Percentiles rank a stretch among this genome's conserved stretches.
Conservation (phyloP, 64 coral and sea anemone species). For the Porites australiensis region DNA sequence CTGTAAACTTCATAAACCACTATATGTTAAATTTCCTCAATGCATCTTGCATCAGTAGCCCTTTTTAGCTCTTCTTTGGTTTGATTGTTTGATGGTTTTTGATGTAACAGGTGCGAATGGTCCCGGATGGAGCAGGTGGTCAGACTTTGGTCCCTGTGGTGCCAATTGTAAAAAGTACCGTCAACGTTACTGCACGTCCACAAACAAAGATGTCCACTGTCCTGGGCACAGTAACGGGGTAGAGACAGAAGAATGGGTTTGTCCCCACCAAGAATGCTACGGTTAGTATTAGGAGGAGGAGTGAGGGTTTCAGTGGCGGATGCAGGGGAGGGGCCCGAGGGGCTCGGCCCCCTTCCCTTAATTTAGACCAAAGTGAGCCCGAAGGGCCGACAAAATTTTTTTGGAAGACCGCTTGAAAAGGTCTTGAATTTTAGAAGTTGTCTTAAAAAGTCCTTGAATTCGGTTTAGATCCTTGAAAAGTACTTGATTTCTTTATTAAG, state of each 20-base stretch:
- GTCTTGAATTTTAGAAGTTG: too few species aligned
- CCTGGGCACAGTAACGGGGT: slow-evolving; percentile 60
- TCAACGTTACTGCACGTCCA: slow-evolving; percentile 73
- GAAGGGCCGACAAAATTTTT: too few species aligned
- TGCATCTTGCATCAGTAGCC: too few species aligned
- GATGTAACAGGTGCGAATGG: not conserved
- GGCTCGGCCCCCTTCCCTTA: too few species aligned
- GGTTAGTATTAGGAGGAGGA: slow-evolving; percentile 41
- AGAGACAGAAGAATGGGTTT: slow-evolving; percentile 40
- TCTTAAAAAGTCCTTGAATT: too few species aligned
- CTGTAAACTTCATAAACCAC: too few species aligned
- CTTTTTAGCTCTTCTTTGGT: not conserved
- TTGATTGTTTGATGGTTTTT: not conserved
- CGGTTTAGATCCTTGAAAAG: too few species aligned
- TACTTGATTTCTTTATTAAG: too few species aligned
- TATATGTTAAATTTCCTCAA: too few species aligned
- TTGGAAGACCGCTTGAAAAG: too few species aligned
- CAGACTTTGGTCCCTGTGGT: slow-evolving; percentile 71
- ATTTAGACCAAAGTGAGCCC: too few species aligned
- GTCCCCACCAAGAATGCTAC: slow-evolving; percentile 50
- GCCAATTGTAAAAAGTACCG: slow-evolving; percentile 56
- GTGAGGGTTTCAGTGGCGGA: not conserved
- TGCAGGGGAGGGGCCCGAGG: too few species aligned
- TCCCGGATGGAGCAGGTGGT: slow-evolving; percentile 78
- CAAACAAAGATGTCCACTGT: slow-evolving; percentile 35